Percentiles rank a stretch among this genome's conserved stretches.
Evolutionary conservation across 2,888 invertebrate genomes (phyloP).

Genomic region (Eilema griseolum): DNA sequence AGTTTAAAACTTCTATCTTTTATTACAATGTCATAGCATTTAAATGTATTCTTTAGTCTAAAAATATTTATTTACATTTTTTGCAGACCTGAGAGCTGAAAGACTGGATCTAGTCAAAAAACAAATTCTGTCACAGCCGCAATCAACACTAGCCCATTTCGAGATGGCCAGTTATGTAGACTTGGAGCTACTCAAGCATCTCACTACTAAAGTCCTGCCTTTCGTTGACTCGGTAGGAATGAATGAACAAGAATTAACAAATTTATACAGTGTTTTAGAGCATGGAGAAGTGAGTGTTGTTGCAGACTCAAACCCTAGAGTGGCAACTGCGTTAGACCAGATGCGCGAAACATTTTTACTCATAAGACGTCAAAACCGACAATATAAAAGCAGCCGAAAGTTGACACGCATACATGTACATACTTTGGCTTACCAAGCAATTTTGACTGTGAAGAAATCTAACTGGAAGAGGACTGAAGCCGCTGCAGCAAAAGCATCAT

Average conservation of each 20-base stretch:
- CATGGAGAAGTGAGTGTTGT: conserved; percentile 91
- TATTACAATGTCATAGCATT: too few relatives aligned
- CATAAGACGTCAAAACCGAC: conserved; percentile 77
- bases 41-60: too few relatives aligned
- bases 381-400: conserved; percentile 81
- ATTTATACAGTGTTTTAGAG: conserved; percentile 90
- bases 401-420: conserved; percentile 94
- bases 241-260: conserved; percentile 95
- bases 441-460: conserved; percentile 89
- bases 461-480: conserved; percentile 92
- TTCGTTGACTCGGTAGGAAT: conserved; percentile 94
- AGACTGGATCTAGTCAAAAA: conserved; percentile 89
- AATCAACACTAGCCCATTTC: conserved; percentile 90
- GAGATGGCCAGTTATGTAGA: conserved; percentile 96
- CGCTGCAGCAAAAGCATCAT: conserved; percentile 93
- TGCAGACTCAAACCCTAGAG: conserved; percentile 92
- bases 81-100: conserved; percentile 88
- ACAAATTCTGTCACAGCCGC: conserved; percentile 88
- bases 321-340: conserved; percentile 93
- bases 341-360: conserved; percentile 90
- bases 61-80: conserved; percentile 6
- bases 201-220: conserved; percentile 90
- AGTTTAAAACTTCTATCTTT: too few relatives aligned
- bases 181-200: conserved; percentile 88
- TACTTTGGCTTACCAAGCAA: conserved; percentile 95